Evolutionary conservation across 1,140 invertebrate genomes (phyloP), one percentile per base, ranked within the genome.

Genomic region (Popillia japonica): DNA sequence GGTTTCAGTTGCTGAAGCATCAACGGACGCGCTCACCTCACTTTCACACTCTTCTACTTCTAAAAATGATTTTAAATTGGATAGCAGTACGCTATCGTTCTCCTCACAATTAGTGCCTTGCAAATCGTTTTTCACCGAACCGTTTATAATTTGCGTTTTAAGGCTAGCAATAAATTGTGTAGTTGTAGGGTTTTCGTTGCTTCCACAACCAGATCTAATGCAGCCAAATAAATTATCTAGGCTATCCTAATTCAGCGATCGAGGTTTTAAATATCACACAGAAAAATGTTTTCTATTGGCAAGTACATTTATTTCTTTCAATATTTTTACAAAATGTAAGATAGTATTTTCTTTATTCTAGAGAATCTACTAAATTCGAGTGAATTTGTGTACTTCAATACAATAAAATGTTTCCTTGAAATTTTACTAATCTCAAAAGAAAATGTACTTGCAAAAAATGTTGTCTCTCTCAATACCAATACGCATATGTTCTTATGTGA

Each of bases 141-240:
- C 79, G 75, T 81, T 81, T 74, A 81, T 20, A 34, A 81, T 77
- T 76, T 81, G 78, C 14, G 77, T 80, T 78, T 81, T 81, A 17
- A 81, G 72, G 41, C 59, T 73, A 11, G 42, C 77, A 40, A 80
- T 44, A 74, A 81, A 81, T 59, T 81, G 80, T 14, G 34, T n/a
- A n/a, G n/a, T 40, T 40, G 77, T 81, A 27, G 80, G 79, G 68
- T 81, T 80, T 40, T 80, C 79, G 23, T 41, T 48, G 48, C 72
- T 59, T 10, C 79, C 80, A 75, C 77, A 79, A 42, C 77, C 75
- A 42, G 14, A 40, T 75, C 77, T 22, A 40, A 81, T 80, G 34
- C 27, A 34, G 3, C 77, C 79, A 78, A 81, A 80, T 11, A 79
- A 78, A 77, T 81, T 78, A 77, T 81, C 80, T 10, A 81, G 44